Percentiles rank a stretch among this genome's conserved stretches.
These are phyloP conservation scores for Microcebus murinus DNA, from an alignment of 2,113 vertebrate species.

Conservation along the genomic window DNA sequence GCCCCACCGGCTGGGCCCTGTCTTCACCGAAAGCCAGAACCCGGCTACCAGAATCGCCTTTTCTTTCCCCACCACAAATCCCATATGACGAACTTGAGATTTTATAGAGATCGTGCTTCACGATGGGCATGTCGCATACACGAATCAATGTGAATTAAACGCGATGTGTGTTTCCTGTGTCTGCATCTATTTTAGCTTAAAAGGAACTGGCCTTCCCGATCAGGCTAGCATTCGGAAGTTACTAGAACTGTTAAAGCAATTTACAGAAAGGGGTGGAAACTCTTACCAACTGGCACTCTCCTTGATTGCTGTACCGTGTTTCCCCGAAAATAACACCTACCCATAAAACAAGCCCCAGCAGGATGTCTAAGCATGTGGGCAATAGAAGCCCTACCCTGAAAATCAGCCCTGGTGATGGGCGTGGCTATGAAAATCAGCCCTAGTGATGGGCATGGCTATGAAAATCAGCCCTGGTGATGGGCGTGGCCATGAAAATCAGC, in stretches of 20 bases:
- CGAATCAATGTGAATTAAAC: conserved; percentile 63
- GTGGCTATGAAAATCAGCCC: no score
- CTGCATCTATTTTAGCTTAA: conserved; percentile 47
- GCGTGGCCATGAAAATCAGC: no score
- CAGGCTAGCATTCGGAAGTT: conserved; percentile 26
- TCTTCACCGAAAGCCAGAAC: conserved; percentile 20
- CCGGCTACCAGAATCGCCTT: conserved; percentile 71
- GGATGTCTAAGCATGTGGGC: accelerated
- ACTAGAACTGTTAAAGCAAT: background rate
- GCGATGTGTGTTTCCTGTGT: conserved; percentile 22
- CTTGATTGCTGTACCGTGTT: background rate
- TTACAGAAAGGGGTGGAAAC: background rate
- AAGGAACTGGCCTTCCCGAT: conserved; percentile 20
- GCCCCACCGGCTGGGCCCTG: background rate
- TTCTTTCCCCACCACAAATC: conserved; percentile 31
- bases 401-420: no score
- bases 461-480: no score
- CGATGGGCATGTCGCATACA: background rate
- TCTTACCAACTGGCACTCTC: background rate
- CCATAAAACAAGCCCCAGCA: no score
- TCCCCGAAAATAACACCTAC: no score
- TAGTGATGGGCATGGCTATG: no score
- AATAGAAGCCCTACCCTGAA: no score
- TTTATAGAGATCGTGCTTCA: conserved; percentile 59
- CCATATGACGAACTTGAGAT: conserved; percentile 68